These are phyloP conservation scores for Ailurus styani DNA, from an alignment of 2,113 vertebrate genomes.

Conservation along the genomic window DNA sequence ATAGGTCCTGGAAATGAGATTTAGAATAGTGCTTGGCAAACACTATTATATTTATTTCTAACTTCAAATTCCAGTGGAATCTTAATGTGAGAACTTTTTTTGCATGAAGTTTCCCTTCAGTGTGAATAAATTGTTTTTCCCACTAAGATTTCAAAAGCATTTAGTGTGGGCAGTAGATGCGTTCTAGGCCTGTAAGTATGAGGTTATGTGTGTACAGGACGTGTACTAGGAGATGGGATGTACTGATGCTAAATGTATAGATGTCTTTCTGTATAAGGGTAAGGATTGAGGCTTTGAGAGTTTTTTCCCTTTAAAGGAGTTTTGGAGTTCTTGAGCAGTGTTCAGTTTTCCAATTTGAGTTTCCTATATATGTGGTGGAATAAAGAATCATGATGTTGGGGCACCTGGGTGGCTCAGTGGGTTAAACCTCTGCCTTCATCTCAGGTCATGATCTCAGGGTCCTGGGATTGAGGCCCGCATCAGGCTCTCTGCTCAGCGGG, in stretches of 20 bases:
- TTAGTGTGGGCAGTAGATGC: not conserved
- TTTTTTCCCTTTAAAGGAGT: not conserved
- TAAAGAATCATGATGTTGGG: not conserved
- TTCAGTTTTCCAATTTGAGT: not conserved
- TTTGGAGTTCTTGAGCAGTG: not conserved
- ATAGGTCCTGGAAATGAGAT: not conserved
- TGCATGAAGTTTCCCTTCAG: not conserved
- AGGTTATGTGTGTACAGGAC: not conserved
- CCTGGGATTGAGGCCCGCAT: too few species aligned
- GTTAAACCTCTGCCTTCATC: too few species aligned
- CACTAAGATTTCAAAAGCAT: not conserved
- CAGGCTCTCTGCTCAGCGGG: too few species aligned
- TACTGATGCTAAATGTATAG: not conserved
- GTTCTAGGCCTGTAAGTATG: not conserved
- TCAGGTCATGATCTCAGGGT: too few species aligned
- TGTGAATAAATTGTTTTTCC: conserved; percentile 23
- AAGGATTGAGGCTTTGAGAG: not conserved
- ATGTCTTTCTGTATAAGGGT: not conserved
- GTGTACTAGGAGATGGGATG: not conserved
- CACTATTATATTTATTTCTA: conserved; percentile 24
- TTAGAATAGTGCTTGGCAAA: not conserved
- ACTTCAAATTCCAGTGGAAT: conserved; percentile 26
- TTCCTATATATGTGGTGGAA: not conserved
- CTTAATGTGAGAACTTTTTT: not conserved
- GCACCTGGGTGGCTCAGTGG: too few species aligned